Evolutionary conservation across 37 sponge, comb jelly and placozoan species (phyloP), one percentile per base, ranked within the genome.

Genomic region (Oscarella lobularis): DNA sequence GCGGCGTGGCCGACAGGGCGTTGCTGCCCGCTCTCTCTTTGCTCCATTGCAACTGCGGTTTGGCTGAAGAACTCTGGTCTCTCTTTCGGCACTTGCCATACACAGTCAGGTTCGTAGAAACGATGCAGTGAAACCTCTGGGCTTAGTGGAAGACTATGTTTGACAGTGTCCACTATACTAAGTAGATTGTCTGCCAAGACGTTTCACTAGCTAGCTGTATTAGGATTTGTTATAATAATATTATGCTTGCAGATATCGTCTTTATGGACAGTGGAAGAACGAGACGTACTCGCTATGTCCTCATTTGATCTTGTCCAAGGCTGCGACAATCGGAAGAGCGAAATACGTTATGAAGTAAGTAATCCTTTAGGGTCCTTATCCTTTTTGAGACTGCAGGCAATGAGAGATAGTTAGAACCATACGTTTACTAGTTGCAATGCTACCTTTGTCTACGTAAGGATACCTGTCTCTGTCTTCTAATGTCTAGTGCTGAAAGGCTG

Each of bases 251-350:
- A 90, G 98, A 73, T 97, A 90, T 72, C 76, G 80, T 54, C 75
- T 97, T 74, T 97, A 97, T 77, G 91, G 92, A 5, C 79, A 80
- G 54, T 97, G 98, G 98, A 97, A 97, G 89, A 93, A 90, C 69
- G 66, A 77, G 5, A 73, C 80, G 9, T 97, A 93, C 48, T 79
- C 81, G 39, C 38, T 38, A 9, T 81, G 90, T 39, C 91, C 91
- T 0, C 73, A 76, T 30, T 77, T 97, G 73, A 77, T 92, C 60
- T 76, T 80, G 35, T 83, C 85, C n/a, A 85, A 81, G 38, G 85
- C 92, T 4, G 74, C 81, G 33, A 88, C 81, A 29, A 73, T 97
- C 48, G 78, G 67, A 68, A 78, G 76, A 36, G 87, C 86, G 0
- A 76, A 74, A 27, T 92, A 92, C 83, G 84, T 89, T 36, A 95